Conservation (phyloP, 1,140 invertebrate species). For the Ridgeia piscesae region DNA sequence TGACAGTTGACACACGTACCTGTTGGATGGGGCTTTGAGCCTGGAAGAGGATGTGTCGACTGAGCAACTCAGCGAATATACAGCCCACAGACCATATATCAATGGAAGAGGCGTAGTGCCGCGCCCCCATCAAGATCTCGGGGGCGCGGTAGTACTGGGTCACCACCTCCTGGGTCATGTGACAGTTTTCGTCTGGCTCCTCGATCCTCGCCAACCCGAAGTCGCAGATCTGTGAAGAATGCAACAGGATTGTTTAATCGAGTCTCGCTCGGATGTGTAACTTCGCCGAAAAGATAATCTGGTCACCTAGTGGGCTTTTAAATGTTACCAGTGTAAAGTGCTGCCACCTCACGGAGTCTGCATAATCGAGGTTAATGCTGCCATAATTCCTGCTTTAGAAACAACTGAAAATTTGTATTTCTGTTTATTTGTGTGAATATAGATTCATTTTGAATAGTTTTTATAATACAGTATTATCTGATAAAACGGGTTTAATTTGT, state of each 20-base stretch:
- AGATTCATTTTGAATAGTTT: too few relatives aligned
- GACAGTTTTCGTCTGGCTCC: conserved; percentile 82
- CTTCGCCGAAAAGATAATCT: too few relatives aligned
- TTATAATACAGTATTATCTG: too few relatives aligned
- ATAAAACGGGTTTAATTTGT: too few relatives aligned
- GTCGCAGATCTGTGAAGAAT: conserved; percentile 83
- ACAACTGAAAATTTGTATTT: too few relatives aligned
- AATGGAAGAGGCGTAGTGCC: conserved; percentile 22
- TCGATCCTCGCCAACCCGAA: conserved; percentile 93
- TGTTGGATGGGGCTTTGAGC: conserved; percentile 92
- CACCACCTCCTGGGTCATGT: conserved; percentile 94
- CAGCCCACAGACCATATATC: conserved; percentile 35
- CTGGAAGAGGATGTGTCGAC: conserved; percentile 94
- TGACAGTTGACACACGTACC: conserved; percentile 59
- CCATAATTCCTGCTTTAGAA: too few relatives aligned
- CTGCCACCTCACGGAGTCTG: too few relatives aligned
- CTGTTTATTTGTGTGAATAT: too few relatives aligned
- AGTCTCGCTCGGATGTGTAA: too few relatives aligned
- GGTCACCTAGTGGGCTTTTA: too few relatives aligned
- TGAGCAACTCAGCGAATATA: conserved; percentile 60
- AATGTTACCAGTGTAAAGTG: too few relatives aligned
- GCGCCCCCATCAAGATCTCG: conserved; percentile 30
- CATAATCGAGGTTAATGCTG: too few relatives aligned
- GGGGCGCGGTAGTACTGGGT: conserved; percentile 74
- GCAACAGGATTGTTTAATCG: not conserved